A percentile compares a stretch with the other conserved stretches of the same genome.
Evolutionary conservation across 2,888 invertebrate genomes (phyloP).

Genomic region (Dioctria linearis): DNA sequence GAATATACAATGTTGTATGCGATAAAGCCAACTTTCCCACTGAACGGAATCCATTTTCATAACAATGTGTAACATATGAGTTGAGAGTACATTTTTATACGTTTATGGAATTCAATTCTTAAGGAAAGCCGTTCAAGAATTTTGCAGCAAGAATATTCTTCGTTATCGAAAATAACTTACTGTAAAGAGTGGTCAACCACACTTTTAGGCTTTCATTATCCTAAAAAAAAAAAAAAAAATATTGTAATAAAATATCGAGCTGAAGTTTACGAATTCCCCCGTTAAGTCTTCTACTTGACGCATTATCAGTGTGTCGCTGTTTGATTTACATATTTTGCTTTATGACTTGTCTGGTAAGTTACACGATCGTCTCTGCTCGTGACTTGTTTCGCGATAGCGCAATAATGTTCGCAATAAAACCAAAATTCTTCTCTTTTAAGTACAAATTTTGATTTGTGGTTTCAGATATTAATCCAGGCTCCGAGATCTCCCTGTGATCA

Average conservation of each 20-base stretch:
- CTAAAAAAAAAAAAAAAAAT: neutral
- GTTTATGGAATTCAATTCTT: too few species aligned
- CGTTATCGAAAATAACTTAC: too few species aligned
- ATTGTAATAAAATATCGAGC: neutral
- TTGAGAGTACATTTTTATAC: too few species aligned
- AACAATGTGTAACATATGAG: too few species aligned
- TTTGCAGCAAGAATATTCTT: too few species aligned
- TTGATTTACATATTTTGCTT: conserved; percentile 26
- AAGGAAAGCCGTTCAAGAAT: too few species aligned
- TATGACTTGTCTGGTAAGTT: conserved; percentile 4
- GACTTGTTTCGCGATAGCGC: conserved; percentile 44
- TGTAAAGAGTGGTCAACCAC: too few species aligned
- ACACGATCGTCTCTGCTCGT: conserved; percentile 18
- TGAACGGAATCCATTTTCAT: too few species aligned
- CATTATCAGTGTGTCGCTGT: conserved; percentile 20
- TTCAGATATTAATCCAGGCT: conserved; percentile 22
- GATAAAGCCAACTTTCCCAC: too few species aligned
- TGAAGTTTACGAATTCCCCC: conserved; percentile 40
- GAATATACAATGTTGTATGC: too few species aligned
- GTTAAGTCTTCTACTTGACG: conserved; percentile 5
- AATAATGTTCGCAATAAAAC: conserved; percentile 29
- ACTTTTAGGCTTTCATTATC: too few species aligned
- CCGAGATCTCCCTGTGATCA: conserved; percentile 14
- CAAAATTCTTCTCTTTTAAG: conserved; percentile 12
- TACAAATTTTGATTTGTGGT: conserved; percentile 45